Conservation (phyloP, 2,113 vertebrate species). For the Ciconia maguari region DNA sequence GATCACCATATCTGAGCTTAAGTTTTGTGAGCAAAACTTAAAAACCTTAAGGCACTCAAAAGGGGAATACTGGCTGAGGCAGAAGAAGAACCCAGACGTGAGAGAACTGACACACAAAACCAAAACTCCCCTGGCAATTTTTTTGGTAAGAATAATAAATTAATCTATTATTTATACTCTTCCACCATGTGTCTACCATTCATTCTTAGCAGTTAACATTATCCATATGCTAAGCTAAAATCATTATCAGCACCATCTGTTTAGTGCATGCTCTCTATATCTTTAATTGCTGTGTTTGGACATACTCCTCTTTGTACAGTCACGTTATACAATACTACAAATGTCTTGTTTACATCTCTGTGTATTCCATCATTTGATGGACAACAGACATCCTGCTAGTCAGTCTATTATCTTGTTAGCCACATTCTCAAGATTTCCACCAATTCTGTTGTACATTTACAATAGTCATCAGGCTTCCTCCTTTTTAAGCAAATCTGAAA, state of each 20-base stretch:
- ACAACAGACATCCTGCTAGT: neutral
- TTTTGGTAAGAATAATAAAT: neutral
- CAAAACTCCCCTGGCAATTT: neutral
- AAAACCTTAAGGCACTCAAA: neutral
- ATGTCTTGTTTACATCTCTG: neutral
- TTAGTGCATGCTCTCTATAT: neutral
- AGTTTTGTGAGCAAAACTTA: neutral
- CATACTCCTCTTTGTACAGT: neutral
- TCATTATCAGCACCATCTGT: slow-evolving; percentile 40
- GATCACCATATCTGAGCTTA: neutral
- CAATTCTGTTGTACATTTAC: neutral
- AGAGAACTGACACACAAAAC: neutral
- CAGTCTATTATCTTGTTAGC: neutral
- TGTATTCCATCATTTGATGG: neutral
- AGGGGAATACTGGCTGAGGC: neutral
- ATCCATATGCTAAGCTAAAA: slow-evolving; percentile 46
- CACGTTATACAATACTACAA: neutral
- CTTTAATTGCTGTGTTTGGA: slow-evolving; percentile 13
- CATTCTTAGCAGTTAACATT: slow-evolving; percentile 20
- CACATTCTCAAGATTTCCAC: neutral
- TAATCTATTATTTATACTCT: neutral
- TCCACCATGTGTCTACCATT: neutral
- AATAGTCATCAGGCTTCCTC: neutral
- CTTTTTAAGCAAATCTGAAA: neutral
- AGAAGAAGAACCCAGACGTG: neutral